A percentile compares a stretch with the other conserved stretches of the same genome.
Conservation (phyloP, 2,113 vertebrate species). For the Mola mola region DNA sequence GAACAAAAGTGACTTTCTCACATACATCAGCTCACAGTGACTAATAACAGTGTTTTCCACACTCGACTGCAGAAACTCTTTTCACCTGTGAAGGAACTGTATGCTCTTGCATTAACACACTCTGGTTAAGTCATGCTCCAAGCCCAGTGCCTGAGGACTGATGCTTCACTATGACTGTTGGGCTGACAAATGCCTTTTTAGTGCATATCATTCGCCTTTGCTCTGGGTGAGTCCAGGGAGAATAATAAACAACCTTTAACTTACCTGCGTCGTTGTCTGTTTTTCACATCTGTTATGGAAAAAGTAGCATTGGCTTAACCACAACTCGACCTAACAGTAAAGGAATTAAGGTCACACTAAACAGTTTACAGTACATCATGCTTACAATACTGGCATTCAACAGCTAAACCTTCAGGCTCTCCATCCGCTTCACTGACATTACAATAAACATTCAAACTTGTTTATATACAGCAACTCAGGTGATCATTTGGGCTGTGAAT, state of each 20-base stretch:
- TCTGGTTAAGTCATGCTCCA: slow-evolving; percentile 48
- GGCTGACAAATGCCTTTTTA: slow-evolving; percentile 75
- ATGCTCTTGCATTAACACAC: slow-evolving; percentile 46
- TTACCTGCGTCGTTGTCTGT: slow-evolving; percentile 39
- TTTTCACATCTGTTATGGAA: too few species aligned
- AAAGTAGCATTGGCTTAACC: too few species aligned
- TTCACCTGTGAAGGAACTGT: slow-evolving; percentile 70
- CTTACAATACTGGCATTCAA: too few species aligned
- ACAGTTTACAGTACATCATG: too few species aligned
- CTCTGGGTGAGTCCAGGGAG: slow-evolving; percentile 66
- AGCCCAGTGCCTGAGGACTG: slow-evolving; percentile 77
- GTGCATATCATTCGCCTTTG: slow-evolving; percentile 77
- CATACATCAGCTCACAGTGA: slow-evolving; percentile 19
- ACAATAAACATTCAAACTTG: too few species aligned
- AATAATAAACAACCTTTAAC: slow-evolving; percentile 79
- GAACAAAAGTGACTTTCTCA: slow-evolving; percentile 82
- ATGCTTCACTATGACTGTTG: slow-evolving; percentile 73
- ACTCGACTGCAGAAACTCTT: slow-evolving; percentile 74
- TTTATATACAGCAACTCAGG: too few species aligned
- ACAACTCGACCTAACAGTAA: too few species aligned
- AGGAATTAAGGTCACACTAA: too few species aligned
- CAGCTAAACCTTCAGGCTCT: too few species aligned
- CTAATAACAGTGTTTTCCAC: slow-evolving; percentile 31
- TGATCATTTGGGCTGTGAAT: too few species aligned
- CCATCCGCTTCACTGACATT: too few species aligned